Conservation (phyloP, 1,140 invertebrate species). For the Papilio polytes region DNA sequence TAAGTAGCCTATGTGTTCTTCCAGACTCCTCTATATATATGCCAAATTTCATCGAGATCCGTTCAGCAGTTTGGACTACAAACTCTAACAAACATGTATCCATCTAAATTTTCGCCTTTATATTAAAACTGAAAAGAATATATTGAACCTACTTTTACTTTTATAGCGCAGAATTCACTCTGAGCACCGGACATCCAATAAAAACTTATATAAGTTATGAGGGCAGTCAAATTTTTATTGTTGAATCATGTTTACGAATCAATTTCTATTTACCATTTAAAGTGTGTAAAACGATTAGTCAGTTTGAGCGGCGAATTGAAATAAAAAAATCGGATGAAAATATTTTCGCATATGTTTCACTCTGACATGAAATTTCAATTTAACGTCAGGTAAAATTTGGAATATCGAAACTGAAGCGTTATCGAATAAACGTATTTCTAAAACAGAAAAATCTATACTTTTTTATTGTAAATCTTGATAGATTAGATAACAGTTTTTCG, state of each 20-base stretch:
- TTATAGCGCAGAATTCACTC: background rate
- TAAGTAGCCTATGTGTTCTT: too few relatives aligned
- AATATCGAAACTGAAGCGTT: background rate
- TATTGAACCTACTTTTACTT: constrained; percentile 2
- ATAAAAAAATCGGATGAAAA: constrained; percentile 33
- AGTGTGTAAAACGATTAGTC: constrained; percentile 1
- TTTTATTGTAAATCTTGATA: background rate
- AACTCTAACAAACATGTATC: too few relatives aligned
- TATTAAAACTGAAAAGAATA: background rate
- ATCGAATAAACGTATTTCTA: background rate
- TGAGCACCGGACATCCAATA: background rate
- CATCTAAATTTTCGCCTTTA: background rate
- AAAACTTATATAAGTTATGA: background rate
- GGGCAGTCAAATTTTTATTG: background rate
- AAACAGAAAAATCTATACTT: background rate
- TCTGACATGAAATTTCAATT: constrained; percentile 28
- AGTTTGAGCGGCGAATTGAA: constrained; percentile 14
- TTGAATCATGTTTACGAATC: background rate
- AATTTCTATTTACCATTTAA: background rate
- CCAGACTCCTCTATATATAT: too few relatives aligned
- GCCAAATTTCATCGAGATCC: too few relatives aligned
- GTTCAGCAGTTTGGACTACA: too few relatives aligned
- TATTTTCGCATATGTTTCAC: constrained; percentile 1
- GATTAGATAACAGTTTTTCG: background rate
- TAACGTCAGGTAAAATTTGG: background rate